A percentile compares a stretch with the other conserved stretches of the same genome.
These are phyloP conservation scores for Neodiprion fabricii DNA, from an alignment of 1,140 invertebrate genomes.

Conservation along the genomic window DNA sequence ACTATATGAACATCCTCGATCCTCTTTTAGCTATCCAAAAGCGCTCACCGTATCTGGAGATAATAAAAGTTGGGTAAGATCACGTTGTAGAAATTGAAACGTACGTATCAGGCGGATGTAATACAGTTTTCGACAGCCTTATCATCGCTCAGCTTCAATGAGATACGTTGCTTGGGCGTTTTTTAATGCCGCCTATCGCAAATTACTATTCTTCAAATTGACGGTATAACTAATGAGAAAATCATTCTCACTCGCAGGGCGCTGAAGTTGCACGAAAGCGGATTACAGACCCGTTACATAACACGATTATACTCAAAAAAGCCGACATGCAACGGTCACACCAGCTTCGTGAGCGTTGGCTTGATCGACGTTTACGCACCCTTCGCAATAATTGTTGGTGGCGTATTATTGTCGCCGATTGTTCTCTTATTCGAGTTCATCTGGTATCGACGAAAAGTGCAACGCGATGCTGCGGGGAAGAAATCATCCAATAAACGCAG, in stretches of 20 bases:
- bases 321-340: constrained; percentile 62
- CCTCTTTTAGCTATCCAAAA: constrained; percentile 67
- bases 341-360: constrained; percentile 66
- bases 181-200: too few species aligned
- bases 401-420: constrained; percentile 44
- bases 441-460: neutral
- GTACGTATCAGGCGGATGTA: too few species aligned
- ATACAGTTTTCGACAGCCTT: too few species aligned
- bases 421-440: constrained; percentile 25
- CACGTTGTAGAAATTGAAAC: neutral
- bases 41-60: constrained; percentile 67
- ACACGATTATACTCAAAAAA: constrained; percentile 65
- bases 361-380: constrained; percentile 64
- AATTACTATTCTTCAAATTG: too few species aligned
- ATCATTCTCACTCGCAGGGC: constrained; percentile 51
- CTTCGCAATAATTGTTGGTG: constrained; percentile 56
- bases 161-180: too few species aligned
- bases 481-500: too few species aligned
- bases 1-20: constrained; percentile 66
- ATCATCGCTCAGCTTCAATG: too few species aligned
- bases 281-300: constrained; percentile 65
- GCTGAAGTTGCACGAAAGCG: constrained; percentile 66
- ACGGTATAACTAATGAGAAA: too few species aligned
- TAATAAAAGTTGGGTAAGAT: constrained; percentile 67
- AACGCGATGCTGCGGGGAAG: neutral